A percentile compares a stretch with the other conserved stretches of the same genome.
Conservation (phyloP, 1,140 invertebrate genomes). For the Paraescarpia echinospica region DNA sequence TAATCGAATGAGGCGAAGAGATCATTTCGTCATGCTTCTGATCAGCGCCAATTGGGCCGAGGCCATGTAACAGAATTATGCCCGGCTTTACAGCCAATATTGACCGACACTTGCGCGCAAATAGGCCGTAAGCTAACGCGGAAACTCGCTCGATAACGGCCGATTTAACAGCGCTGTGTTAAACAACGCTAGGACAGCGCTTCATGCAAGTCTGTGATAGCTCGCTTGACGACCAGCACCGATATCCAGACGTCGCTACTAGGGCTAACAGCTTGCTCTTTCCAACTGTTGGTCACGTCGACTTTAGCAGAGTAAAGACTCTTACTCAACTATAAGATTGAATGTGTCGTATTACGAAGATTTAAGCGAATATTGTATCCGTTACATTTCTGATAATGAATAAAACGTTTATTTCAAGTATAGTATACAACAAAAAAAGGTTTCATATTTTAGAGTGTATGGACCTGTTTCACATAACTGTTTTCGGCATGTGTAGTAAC, state of each 20-base stretch:
- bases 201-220: background rate
- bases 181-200: background rate
- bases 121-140: conserved; percentile 3
- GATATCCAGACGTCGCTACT: background rate
- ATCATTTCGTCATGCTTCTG: background rate
- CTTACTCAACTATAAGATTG: background rate
- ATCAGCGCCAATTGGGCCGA: background rate
- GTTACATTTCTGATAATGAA: background rate
- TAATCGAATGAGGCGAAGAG: background rate
- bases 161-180: background rate
- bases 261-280: background rate
- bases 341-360: background rate
- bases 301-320: background rate
- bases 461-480: no score
- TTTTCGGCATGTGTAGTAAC: no score
- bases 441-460: no score
- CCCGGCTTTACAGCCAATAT: conserved; percentile 3
- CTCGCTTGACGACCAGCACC: no score
- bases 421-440: background rate
- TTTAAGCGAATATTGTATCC: background rate
- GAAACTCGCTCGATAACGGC: background rate
- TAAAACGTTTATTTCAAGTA: background rate
- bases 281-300: background rate
- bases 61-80: background rate
- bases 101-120: background rate